phyloP scores from a whole-genome alignment of 1,140 invertebrate species.

The Zaprionus camerounensis region DNA sequence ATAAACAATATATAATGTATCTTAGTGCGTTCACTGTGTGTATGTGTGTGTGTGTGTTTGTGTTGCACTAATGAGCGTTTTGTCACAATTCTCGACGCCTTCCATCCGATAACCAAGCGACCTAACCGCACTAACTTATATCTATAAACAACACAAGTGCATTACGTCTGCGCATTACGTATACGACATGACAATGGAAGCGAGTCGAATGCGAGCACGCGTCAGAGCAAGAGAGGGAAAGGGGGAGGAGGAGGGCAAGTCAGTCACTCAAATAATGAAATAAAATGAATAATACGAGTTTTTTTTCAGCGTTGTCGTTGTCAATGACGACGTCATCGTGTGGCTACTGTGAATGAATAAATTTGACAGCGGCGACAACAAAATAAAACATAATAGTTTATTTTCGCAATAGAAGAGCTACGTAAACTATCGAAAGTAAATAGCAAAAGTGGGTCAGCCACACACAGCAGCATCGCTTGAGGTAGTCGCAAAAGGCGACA shows the following conservation, averaged over 20 bases:
- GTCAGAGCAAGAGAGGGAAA: slow-evolving; percentile 37
- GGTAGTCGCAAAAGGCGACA: slow-evolving; percentile 36
- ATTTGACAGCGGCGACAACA: slow-evolving; percentile 25
- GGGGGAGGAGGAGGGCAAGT: background rate
- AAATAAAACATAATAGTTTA: slow-evolving; percentile 46
- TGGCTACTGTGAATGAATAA: slow-evolving; percentile 56
- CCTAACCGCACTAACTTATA: slow-evolving; percentile 38
- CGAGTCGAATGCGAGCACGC: slow-evolving; percentile 59
- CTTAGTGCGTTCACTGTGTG: background rate
- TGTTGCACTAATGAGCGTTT: slow-evolving; percentile 52
- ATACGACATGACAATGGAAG: slow-evolving; percentile 29
- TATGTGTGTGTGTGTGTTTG: slow-evolving; percentile 33
- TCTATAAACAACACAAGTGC: slow-evolving; percentile 24
- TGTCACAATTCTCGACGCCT: slow-evolving; percentile 42
- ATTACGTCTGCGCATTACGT: slow-evolving; percentile 61
- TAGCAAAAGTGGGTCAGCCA: slow-evolving; percentile 67
- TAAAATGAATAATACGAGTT: slow-evolving; percentile 69
- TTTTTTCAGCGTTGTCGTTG: slow-evolving; percentile 25
- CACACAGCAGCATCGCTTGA: slow-evolving; percentile 36
- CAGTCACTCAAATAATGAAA: slow-evolving; percentile 20
- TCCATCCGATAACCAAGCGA: slow-evolving; percentile 38
- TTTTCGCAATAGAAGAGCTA: slow-evolving; percentile 48
- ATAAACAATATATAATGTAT: slow-evolving; percentile 50
- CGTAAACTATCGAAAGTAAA: slow-evolving; percentile 74
- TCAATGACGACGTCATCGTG: slow-evolving; percentile 55